Evolutionary conservation across 1,140 invertebrate species (phyloP), one percentile per base, ranked within the genome.

Genomic region (Trichoplusia ni): DNA sequence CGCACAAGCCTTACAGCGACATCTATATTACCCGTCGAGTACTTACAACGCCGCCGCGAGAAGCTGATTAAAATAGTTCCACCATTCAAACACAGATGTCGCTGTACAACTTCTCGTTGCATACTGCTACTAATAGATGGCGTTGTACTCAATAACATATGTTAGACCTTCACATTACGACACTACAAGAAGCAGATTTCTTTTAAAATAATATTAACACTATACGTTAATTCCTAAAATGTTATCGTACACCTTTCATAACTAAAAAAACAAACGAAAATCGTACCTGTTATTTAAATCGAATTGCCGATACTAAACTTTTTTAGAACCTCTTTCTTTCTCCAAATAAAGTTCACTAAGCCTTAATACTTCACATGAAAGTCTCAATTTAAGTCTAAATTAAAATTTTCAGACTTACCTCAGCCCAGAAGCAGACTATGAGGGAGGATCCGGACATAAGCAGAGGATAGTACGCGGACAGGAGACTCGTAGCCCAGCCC

Each of bases 381-480:
- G n/a, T n/a, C n/a, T n/a, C 8, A 44, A 6, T 9, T 7, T 1
- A 27, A 29, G 3, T 42, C 29, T 40, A 56, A 40, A 9, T 2
- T 16, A 40, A 56, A 40, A 40, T 7, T 11, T 27, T 9, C 4
- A 37, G 25, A 92, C 93, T 93, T 84, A 96, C 96, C 94, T 98
- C 97, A 40, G 97, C 97, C 97, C 97, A 98, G 85, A 98, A 97
- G 86, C 97, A 98, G 68, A 98, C 96, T 70, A 98, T 96, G 13
- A 98, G 92, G 0, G 97, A 98, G 2, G 96, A 96, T 51, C 97
- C 96, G 21, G 96, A 96, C 84, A 98, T 92, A 9, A 98, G 91
- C 19, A 98, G 91, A 2, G 97, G 97, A 90, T 98, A 98, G 87
- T 97, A 98, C 0, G 97, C 97, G 38, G 95, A 97, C 61, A 97